These are phyloP conservation scores for Itoplectis maculator DNA, from an alignment of 2,888 invertebrate species.

Conservation along the genomic window DNA sequence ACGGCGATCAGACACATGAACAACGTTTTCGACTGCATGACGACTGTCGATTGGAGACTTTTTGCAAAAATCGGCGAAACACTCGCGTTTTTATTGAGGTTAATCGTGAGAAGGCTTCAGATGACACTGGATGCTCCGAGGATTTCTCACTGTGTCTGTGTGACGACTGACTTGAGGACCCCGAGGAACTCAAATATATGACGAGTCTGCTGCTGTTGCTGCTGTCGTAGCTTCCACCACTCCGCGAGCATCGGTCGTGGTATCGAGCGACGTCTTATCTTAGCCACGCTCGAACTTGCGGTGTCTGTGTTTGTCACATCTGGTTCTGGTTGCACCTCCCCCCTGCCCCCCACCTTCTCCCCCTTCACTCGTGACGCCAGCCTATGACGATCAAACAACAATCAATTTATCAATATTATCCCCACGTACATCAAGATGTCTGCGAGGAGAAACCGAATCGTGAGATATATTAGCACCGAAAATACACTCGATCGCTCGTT, in stretches of 20 bases:
- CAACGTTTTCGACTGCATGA: constrained; percentile 35
- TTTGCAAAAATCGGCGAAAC: not conserved
- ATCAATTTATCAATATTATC: constrained; percentile 6
- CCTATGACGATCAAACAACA: constrained; percentile 9
- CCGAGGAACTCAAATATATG: not conserved
- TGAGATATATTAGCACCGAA: not conserved
- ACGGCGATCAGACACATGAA: constrained; percentile 22
- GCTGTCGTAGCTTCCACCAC: not conserved
- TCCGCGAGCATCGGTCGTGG: not conserved
- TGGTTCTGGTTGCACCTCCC: not conserved
- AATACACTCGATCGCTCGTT: not conserved
- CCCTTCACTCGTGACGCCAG: not conserved
- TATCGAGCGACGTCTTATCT: constrained; percentile 19
- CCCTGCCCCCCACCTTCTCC: not conserved
- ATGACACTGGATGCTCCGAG: not conserved
- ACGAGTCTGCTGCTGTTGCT: constrained; percentile 2
- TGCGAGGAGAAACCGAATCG: not conserved
- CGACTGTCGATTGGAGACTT: not conserved
- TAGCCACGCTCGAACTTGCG: constrained; percentile 9
- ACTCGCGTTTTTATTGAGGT: constrained; percentile 8
- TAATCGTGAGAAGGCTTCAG: not conserved
- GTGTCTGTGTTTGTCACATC: constrained; percentile 15
- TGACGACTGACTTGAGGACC: not conserved
- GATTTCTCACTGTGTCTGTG: not conserved
- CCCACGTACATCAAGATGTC: not conserved